Evolutionary conservation across 37 sponge, comb jelly and placozoan species (phyloP).

Genomic region (Geodia barretti): DNA sequence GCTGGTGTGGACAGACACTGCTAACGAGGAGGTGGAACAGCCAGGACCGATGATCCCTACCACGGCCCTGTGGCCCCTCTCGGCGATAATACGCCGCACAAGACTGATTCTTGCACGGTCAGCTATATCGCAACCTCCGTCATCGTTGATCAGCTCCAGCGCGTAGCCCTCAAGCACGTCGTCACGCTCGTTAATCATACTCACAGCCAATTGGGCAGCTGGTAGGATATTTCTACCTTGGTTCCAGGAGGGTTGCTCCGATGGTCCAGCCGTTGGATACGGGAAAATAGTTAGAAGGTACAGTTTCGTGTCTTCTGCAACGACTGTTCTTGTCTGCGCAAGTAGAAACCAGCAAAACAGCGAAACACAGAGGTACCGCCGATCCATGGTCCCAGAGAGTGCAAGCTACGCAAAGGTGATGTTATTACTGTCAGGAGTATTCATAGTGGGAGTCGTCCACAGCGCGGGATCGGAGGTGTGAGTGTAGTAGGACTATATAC

Average conservation of each 20-base stretch:
- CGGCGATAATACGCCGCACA: neutral
- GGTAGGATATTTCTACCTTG: slow-evolving; percentile 15
- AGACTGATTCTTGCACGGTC: neutral
- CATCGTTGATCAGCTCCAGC: slow-evolving; percentile 16
- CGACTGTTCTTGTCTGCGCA: too few species aligned
- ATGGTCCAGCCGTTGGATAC: slow-evolving; percentile 1
- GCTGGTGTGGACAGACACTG: neutral
- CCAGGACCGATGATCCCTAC: slow-evolving; percentile 39
- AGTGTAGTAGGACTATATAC: too few species aligned
- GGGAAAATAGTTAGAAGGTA: slow-evolving; percentile 12
- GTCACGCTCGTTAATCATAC: slow-evolving; percentile 15
- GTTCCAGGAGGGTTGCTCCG: slow-evolving; percentile 15
- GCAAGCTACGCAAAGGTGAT: too few species aligned
- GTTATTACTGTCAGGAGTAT: too few species aligned
- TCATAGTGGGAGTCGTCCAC: too few species aligned
- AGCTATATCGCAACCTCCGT: slow-evolving; percentile 31
- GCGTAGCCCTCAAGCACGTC: slow-evolving; percentile 14
- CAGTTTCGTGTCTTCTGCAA: neutral
- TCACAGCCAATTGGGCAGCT: slow-evolving; percentile 15
- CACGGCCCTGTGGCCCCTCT: neutral
- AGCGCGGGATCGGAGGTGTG: too few species aligned
- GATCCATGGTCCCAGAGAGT: too few species aligned
- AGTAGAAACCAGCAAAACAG: too few species aligned
- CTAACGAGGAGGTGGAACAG: slow-evolving; percentile 27
- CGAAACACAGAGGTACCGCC: too few species aligned